Conservation (phyloP, 2,888 invertebrate genomes). For the Lottia scabra region DNA sequence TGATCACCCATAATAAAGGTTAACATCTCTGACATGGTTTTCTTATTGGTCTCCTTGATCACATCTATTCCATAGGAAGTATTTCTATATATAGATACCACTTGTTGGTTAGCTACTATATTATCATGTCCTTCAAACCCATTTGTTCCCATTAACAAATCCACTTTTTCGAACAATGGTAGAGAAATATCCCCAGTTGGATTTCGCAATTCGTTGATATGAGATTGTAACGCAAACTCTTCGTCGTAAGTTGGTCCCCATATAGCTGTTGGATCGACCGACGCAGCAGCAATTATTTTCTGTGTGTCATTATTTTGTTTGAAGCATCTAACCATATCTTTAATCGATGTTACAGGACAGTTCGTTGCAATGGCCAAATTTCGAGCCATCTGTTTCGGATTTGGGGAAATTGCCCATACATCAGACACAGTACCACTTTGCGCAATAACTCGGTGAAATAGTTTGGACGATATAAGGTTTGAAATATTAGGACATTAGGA, state of each 20-base stretch:
- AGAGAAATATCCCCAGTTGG: background rate
- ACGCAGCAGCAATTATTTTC: background rate
- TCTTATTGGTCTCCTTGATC: background rate
- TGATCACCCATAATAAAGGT: background rate
- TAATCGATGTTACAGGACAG: background rate
- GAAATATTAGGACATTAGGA: no score
- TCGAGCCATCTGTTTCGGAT: no score
- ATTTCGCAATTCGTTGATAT: background rate
- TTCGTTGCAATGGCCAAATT: no score
- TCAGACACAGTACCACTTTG: conserved; percentile 36
- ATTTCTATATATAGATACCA: no score
- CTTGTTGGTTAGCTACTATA: background rate
- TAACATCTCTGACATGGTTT: background rate
- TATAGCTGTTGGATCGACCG: background rate
- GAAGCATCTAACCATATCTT: background rate
- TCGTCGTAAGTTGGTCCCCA: background rate
- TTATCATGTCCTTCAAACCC: background rate
- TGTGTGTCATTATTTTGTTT: background rate
- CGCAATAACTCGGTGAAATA: conserved; percentile 44
- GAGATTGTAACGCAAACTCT: background rate
- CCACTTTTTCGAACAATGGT: background rate
- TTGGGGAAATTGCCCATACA: no score
- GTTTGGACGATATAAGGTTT: conserved; percentile 37
- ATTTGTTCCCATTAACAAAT: background rate
- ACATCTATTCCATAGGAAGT: background rate